Conservation (phyloP, 2,113 vertebrate genomes). For the Himantopus leucocephalus region DNA sequence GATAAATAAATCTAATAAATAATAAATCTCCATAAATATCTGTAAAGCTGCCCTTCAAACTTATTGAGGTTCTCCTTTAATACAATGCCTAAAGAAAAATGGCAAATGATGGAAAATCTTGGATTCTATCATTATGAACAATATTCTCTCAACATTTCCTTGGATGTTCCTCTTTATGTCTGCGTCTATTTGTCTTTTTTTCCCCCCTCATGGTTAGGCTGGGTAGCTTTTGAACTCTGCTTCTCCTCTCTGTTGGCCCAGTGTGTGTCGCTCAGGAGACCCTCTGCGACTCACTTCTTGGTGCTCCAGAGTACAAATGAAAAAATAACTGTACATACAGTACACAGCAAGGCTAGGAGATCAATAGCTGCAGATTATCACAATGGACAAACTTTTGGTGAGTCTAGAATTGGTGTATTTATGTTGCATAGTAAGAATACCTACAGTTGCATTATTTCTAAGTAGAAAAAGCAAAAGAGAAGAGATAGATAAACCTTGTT, state of each 20-base stretch:
- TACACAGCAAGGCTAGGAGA: not conserved
- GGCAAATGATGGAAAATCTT: not conserved
- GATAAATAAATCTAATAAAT: too few species aligned
- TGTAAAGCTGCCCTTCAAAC: not conserved
- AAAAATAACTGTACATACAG: not conserved
- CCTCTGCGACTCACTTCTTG: not conserved
- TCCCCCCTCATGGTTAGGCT: not conserved
- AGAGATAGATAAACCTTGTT: not conserved
- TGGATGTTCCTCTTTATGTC: not conserved
- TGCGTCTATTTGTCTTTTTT: not conserved
- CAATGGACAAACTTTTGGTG: not conserved
- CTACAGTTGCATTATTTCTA: not conserved
- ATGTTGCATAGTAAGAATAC: not conserved
- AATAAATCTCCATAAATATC: not conserved
- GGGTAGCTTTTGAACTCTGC: not conserved
- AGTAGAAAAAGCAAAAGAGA: not conserved
- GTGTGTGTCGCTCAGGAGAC: not conserved
- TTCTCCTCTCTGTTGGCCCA: not conserved
- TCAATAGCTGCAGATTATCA: not conserved
- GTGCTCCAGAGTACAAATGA: not conserved
- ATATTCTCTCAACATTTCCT: not conserved
- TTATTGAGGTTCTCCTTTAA: not conserved
- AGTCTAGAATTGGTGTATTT: not conserved
- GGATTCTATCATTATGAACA: not conserved
- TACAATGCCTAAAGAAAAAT: not conserved